phyloP scores from a whole-genome alignment of 2,888 invertebrate genomes.

The Globia sparganii region DNA sequence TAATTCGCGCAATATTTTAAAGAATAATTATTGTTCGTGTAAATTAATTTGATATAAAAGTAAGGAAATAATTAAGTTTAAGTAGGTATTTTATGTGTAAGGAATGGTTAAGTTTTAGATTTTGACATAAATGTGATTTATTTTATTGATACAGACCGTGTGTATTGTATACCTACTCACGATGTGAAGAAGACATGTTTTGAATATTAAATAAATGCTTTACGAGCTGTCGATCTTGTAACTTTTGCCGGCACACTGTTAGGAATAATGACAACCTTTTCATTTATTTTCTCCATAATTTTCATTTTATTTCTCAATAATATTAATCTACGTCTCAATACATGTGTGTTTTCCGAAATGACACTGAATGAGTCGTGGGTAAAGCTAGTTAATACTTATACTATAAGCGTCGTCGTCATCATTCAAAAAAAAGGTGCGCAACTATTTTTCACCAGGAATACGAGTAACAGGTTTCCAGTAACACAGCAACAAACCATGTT shows the following conservation, averaged over 20 bases:
- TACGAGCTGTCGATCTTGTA: slow-evolving; percentile 1
- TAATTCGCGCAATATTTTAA: slow-evolving; percentile 71
- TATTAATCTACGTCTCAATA: background rate
- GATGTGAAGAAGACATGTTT: slow-evolving; percentile 1
- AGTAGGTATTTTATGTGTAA: slow-evolving; percentile 65
- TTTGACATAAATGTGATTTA: slow-evolving; percentile 40
- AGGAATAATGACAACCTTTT: background rate
- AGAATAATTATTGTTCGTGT: background rate
- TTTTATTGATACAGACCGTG: slow-evolving; percentile 18
- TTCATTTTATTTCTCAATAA: background rate
- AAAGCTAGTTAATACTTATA: background rate
- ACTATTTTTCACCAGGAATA: background rate
- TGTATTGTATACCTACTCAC: slow-evolving; percentile 13
- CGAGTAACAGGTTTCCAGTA: background rate
- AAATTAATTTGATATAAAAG: slow-evolving; percentile 21
- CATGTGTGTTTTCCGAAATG: background rate
- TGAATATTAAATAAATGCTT: slow-evolving; percentile 32
- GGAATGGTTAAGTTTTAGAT: slow-evolving; percentile 44
- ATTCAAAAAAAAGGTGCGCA: background rate
- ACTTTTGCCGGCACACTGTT: background rate
- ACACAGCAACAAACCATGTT: background rate
- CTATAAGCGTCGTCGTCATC: background rate
- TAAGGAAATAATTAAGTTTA: slow-evolving; percentile 74
- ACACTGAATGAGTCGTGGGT: background rate
- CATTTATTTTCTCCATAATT: background rate